Base-by-base conservation (phyloP, 2,113 vertebrate species). In the Anoura caudifer region DNA sequence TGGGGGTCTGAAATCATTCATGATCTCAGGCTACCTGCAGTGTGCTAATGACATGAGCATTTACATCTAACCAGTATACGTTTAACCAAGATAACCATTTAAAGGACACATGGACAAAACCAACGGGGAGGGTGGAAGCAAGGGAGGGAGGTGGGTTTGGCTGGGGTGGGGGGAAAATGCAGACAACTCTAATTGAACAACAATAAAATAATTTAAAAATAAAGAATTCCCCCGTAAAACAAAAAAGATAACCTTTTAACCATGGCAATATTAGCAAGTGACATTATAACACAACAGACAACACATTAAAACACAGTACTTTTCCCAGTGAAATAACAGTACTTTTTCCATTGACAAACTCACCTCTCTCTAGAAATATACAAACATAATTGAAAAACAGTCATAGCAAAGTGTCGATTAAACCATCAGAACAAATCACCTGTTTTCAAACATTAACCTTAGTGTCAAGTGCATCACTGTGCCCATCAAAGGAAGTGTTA, bases 361-460 rank as follows among this genome's bases (percentile, higher is more conserved):
- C n/a, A 90, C 22, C 56, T 91, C 56, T 93, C 96, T 86, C 56
- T 56, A 91, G 88, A 91, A 28, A 80, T 59, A 76, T 4, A 52
- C n/a, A 47, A 72, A 91, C 31, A 95, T 75, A 90, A 96, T 26
- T 79, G 31, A 47, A 97, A 96, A 96, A 70, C 20, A 69, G 9
- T 54, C 47, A 26, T 16, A 79, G 75, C 82, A 63, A 76, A 69
- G 28, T 83, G 16, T 88, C 95, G 50, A 56, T 94, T 83, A 96
- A 56, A n/a, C 79, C n/a, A 82, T 67, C 33, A 47, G 95, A 59
- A 87, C 67, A 96, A 96, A 76, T 89, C 43, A 61, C 22, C 47
- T 95, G 70, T 94, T 89, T 95, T 86, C 50, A 89, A 82, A 87
- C 76, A 81, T 61, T 79, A 73, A 82, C 36, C 67, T 92, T 95